Evolutionary conservation across 2,113 vertebrate species (phyloP).

Genomic region (Anolis sagrei): DNA sequence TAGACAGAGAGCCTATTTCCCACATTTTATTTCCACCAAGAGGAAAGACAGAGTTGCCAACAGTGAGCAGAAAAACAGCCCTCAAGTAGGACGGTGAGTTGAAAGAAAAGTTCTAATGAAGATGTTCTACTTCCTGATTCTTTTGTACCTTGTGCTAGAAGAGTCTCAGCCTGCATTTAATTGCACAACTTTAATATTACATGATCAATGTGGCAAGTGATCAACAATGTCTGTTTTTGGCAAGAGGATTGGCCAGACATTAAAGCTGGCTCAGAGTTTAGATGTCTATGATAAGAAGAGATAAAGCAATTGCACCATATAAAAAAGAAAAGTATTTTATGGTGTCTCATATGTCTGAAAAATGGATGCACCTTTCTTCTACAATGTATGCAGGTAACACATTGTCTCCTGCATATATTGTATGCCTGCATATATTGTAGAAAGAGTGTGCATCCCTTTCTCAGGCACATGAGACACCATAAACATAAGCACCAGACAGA

Average conservation of each 20-base stretch:
- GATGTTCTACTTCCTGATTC: neutral
- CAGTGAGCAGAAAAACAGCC: neutral
- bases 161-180: neutral
- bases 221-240: neutral
- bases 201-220: neutral
- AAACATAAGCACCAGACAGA: slow-evolving; percentile 28
- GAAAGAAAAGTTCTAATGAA: neutral
- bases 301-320: neutral
- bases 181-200: slow-evolving; percentile 2
- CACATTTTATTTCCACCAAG: neutral
- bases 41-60: neutral
- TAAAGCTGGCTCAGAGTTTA: neutral
- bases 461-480: slow-evolving; percentile 5
- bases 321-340: slow-evolving; percentile 3
- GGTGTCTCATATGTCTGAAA: neutral
- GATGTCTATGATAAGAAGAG: neutral
- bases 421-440: neutral
- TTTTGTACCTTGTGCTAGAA: neutral
- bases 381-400: no score
- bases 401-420: no score
- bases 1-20: neutral
- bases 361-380: no score
- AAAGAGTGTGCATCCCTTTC: neutral
- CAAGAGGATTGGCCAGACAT: neutral
- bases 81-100: neutral